phyloP scores from a whole-genome alignment of 1,140 invertebrate species.

The Atta colombica region DNA sequence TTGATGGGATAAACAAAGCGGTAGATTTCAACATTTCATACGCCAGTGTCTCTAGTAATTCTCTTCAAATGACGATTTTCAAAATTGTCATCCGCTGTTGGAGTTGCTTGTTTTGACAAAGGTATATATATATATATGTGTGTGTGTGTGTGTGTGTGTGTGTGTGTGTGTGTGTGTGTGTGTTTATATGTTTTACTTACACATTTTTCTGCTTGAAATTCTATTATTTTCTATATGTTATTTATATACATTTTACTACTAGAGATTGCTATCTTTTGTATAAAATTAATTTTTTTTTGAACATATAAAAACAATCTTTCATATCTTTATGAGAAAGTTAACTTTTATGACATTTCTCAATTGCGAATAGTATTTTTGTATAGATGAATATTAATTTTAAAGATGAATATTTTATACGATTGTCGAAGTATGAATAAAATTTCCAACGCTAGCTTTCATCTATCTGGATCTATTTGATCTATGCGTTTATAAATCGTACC shows the following conservation, averaged over 20 bases:
- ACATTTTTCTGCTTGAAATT: background rate
- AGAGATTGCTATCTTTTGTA: background rate
- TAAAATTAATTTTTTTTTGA: background rate
- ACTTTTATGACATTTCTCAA: background rate
- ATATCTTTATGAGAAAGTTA: background rate
- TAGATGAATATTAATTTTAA: background rate
- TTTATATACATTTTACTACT: background rate
- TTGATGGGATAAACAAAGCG: background rate
- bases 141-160: too few relatives aligned
- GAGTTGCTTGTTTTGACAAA: conserved; percentile 1
- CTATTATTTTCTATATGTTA: background rate
- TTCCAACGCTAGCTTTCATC: background rate
- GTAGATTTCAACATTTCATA: background rate
- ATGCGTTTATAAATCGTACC: conserved; percentile 17
- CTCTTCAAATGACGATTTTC: background rate
- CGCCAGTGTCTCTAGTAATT: background rate
- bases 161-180: too few relatives aligned
- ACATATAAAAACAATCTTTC: background rate
- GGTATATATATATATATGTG: background rate
- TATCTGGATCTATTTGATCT: conserved; percentile 18
- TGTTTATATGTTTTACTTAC: too few relatives aligned
- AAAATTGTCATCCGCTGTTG: background rate
- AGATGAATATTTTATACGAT: background rate
- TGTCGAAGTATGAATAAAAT: conserved; percentile 17
- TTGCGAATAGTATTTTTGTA: background rate